These are phyloP conservation scores for Sylvilagus floridanus DNA, from an alignment of 2,797 vertebrate genomes.

Conservation along the genomic window DNA sequence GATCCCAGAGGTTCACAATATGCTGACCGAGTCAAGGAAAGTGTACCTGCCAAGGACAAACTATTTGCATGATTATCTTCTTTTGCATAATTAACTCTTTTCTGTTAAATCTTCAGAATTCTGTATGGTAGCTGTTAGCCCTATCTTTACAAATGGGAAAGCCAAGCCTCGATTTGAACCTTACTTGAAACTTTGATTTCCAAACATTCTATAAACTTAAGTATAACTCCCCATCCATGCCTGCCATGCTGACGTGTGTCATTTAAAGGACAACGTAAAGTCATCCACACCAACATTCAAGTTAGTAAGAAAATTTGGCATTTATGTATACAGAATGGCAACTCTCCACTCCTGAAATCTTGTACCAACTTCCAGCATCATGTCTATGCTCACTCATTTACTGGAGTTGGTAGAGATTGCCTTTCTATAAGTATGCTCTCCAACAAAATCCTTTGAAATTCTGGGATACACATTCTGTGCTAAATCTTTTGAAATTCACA, in stretches of 20 bases:
- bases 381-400: not conserved
- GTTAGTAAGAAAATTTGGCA: not conserved
- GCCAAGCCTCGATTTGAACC: not conserved
- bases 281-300: not conserved
- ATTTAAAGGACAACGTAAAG: not conserved
- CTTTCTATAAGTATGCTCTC: not conserved
- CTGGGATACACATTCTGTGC: not conserved
- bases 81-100: not conserved
- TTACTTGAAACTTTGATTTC: not conserved
- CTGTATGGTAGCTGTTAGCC: not conserved
- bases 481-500: conserved; percentile 44
- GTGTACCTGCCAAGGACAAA: not conserved
- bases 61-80: not conserved
- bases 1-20: not conserved
- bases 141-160: not conserved
- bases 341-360: not conserved
- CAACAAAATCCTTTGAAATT: not conserved
- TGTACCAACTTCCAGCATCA: not conserved
- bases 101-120: conserved; percentile 6
- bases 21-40: not conserved
- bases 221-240: not conserved
- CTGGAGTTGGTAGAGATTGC: not conserved
- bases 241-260: not conserved
- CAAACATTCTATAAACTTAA: not conserved
- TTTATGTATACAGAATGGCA: not conserved